Conservation (phyloP, 2,888 invertebrate species). For the Lagria hirta region DNA sequence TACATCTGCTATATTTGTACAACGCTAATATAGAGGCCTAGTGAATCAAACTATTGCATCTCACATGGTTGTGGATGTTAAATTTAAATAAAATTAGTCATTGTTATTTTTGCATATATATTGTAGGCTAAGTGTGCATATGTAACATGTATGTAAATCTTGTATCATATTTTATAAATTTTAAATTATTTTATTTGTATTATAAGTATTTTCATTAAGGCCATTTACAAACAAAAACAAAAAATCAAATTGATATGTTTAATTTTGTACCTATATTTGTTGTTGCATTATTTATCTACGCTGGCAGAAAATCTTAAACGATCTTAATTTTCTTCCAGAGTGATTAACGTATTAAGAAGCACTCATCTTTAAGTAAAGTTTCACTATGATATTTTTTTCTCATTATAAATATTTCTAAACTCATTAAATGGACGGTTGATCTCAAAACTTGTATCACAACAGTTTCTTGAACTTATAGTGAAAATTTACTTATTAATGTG, state of each 20-base stretch:
- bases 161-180: constrained; percentile 53
- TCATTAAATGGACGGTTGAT: constrained; percentile 21
- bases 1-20: constrained; percentile 53
- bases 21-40: constrained; percentile 54
- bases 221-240: constrained; percentile 29
- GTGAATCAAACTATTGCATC: constrained; percentile 48
- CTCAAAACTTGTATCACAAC: constrained; percentile 21
- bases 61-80: constrained; percentile 46
- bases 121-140: constrained; percentile 45
- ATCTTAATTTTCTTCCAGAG: constrained; percentile 23
- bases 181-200: constrained; percentile 53
- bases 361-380: constrained; percentile 23
- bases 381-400: constrained; percentile 19
- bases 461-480: constrained; percentile 29
- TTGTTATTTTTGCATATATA: constrained; percentile 52
- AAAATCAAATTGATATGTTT: constrained; percentile 43
- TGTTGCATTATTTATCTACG: constrained; percentile 33
- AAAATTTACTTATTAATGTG: constrained; percentile 35
- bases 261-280: constrained; percentile 43
- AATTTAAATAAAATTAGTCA: constrained; percentile 43
- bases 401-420: constrained; percentile 14
- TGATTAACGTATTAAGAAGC: constrained; percentile 19
- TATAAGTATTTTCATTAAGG: constrained; percentile 29
- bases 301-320: constrained; percentile 31
- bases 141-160: constrained; percentile 50